Evolutionary conservation across 2,888 invertebrate genomes (phyloP).

Genomic region (Leptopilina myrica): DNA sequence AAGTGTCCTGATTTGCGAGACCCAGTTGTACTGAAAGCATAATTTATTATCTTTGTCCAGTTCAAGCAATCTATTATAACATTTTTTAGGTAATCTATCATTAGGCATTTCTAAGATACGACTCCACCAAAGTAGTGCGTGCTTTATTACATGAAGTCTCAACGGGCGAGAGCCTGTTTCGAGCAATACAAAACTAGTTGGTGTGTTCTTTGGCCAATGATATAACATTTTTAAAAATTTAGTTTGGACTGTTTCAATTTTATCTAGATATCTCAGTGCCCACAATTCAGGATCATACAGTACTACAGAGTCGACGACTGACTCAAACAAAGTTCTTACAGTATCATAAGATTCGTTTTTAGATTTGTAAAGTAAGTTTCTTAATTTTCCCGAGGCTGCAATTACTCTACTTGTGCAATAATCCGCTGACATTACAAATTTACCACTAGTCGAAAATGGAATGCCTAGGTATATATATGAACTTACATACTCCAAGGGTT

Average conservation of each 20-base stretch:
- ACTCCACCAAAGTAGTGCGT: background rate
- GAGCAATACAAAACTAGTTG: background rate
- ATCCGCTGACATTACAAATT: constrained; percentile 3
- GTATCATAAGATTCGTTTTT: background rate
- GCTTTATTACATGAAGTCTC: background rate
- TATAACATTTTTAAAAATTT: background rate
- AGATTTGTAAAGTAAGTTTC: background rate
- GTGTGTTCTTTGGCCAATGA: background rate
- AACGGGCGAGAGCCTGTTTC: background rate
- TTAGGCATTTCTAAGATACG: background rate
- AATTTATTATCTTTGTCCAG: background rate
- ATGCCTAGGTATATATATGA: constrained; percentile 43
- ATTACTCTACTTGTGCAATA: constrained; percentile 23
- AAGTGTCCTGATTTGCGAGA: background rate
- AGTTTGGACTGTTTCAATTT: background rate
- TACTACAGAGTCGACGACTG: background rate
- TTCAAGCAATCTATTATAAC: background rate
- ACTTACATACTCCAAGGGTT: constrained; percentile 33
- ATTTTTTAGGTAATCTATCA: background rate
- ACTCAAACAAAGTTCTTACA: background rate
- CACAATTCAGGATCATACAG: background rate
- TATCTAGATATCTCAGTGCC: background rate
- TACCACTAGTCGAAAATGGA: constrained; percentile 24
- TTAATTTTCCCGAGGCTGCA: constrained; percentile 2
- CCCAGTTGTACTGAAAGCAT: background rate